phyloP scores from a whole-genome alignment of 1,140 invertebrate genomes.

The Diachasma alloeum region DNA sequence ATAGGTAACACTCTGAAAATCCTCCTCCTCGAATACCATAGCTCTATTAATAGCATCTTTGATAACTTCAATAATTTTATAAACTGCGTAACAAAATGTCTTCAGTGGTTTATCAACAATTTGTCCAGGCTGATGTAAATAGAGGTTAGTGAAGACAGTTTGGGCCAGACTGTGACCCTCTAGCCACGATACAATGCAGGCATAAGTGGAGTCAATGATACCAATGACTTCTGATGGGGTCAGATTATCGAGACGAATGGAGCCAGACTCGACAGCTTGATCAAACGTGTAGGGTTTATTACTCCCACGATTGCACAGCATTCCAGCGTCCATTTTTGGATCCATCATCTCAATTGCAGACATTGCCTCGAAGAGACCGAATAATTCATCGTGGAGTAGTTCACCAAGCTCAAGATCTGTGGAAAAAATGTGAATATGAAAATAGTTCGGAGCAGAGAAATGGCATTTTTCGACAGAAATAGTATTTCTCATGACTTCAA shows the following conservation, averaged over 20 bases:
- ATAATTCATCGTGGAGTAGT: slow-evolving; percentile 87
- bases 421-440: slow-evolving; percentile 23
- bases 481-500: too few species aligned
- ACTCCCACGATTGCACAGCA: slow-evolving; percentile 90
- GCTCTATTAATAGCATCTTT: slow-evolving; percentile 88
- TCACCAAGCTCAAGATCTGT: slow-evolving; percentile 86
- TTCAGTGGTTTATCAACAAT: slow-evolving; percentile 86
- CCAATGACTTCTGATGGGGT: slow-evolving; percentile 79
- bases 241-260: slow-evolving; percentile 82
- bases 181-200: slow-evolving; percentile 93
- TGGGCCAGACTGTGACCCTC: slow-evolving; percentile 96
- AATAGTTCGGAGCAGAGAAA: too few species aligned
- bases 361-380: slow-evolving; percentile 98
- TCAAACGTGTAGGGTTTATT: slow-evolving; percentile 89
- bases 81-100: slow-evolving; percentile 86
- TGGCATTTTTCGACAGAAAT: too few species aligned
- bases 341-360: slow-evolving; percentile 99
- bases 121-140: slow-evolving; percentile 88
- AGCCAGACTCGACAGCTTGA: slow-evolving; percentile 81
- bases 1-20: slow-evolving; percentile 93
- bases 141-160: slow-evolving; percentile 97
- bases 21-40: slow-evolving; percentile 93
- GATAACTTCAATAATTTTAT: slow-evolving; percentile 92
- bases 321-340: slow-evolving; percentile 99
- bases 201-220: slow-evolving; percentile 92